Evolutionary conservation across 2,888 invertebrate species (phyloP).

Genomic region (Lochmaea capreae): DNA sequence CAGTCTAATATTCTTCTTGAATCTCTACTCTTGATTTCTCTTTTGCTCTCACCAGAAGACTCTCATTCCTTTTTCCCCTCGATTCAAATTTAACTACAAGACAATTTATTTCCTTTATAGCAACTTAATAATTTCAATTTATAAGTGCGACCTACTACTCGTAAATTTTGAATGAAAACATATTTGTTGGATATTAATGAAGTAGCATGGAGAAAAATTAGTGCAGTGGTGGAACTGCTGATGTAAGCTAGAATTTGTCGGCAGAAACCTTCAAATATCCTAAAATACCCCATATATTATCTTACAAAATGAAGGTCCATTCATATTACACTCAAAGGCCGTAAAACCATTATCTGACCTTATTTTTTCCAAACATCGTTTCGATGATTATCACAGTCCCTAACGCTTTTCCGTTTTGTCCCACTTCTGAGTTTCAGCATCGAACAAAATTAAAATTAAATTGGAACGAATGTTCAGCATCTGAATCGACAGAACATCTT

Average conservation of each 20-base stretch:
- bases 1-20: background rate
- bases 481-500: background rate
- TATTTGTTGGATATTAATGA: background rate
- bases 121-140: constrained; percentile 30
- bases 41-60: background rate
- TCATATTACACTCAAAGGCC: no score
- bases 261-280: no score
- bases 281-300: no score
- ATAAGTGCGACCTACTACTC: background rate
- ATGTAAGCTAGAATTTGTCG: no score
- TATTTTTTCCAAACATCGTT: no score
- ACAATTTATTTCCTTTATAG: constrained; percentile 36
- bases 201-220: no score
- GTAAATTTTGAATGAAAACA: background rate
- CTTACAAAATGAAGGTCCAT: no score
- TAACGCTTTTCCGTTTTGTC: background rate
- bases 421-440: background rate
- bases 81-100: constrained; percentile 42
- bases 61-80: constrained; percentile 16
- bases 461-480: background rate
- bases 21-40: background rate
- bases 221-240: no score
- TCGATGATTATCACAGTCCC: no score
- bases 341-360: no score
- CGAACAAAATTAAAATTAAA: background rate